Evolutionary conservation across 2,888 invertebrate genomes (phyloP).

Genomic region (Ichneumoninae sp.): DNA sequence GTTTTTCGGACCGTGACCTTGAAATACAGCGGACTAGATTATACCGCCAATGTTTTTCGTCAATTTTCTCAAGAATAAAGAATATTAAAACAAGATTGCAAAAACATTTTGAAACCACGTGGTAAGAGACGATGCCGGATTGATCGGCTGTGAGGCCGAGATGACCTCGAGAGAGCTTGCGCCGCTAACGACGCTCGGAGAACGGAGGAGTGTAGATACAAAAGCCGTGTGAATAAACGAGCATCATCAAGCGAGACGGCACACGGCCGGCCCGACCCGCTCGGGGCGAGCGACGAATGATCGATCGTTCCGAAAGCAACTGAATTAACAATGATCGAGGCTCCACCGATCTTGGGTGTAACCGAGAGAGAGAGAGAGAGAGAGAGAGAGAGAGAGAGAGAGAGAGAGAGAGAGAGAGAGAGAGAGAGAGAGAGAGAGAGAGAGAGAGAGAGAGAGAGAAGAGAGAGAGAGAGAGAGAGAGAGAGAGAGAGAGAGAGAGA

Average conservation of each 20-base stretch:
- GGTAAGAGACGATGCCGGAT: neutral
- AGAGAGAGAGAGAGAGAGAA: neutral
- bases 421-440: neutral
- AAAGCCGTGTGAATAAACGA: constrained; percentile 37
- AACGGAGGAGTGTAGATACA: neutral
- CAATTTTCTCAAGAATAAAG: neutral
- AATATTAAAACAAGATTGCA: neutral
- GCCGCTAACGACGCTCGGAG: constrained; percentile 23
- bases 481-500: too few relatives aligned
- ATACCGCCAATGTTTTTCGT: too few relatives aligned
- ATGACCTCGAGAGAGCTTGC: constrained; percentile 16
- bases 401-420: too few relatives aligned
- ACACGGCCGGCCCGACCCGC: neutral
- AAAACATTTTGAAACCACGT: neutral
- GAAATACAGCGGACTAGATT: too few relatives aligned
- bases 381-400: neutral
- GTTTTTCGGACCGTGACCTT: too few relatives aligned
- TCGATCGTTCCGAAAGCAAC: constrained; percentile 50
- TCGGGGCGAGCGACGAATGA: constrained; percentile 27
- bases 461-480: too few relatives aligned
- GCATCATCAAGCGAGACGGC: constrained; percentile 13
- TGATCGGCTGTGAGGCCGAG: constrained; percentile 1
- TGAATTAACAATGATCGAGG: constrained; percentile 55
- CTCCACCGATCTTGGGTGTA: constrained; percentile 26
- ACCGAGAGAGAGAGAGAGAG: neutral